Evolutionary conservation across 2,888 invertebrate genomes (phyloP), one percentile per base, ranked within the genome.

Genomic region (Argyra leucocephala): DNA sequence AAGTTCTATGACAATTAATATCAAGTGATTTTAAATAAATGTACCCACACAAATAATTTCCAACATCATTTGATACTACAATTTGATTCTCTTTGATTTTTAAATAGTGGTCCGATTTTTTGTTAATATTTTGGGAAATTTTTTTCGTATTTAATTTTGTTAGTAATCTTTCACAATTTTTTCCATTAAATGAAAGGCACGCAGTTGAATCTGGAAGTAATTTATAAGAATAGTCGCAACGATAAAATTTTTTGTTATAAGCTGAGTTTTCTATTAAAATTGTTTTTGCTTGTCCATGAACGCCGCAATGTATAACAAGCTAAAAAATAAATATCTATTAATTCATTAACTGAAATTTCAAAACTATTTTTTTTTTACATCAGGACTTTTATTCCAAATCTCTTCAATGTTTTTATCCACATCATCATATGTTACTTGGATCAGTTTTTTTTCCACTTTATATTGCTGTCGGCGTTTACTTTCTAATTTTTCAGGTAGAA

Each of bases 11-110:
- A 21, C 76, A 74, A 76, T 88, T 81, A 57, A 85, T 81, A 72
- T 83, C 83, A 63, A 92, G 77, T 0, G 91, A 91, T 66, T 85
- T 85, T 73, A 87, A 87, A 79, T 86, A 91, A 66, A 85, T 87
- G 74, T 87, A 92, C 73, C 91, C 91, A 75, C 92, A 92, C 6
- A 92, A 79, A 75, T 87, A 92, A 74, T 86, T 83, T 64, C 78
- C 78, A 2, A 78, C 76, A 66, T 79, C 74, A 36, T 73, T 72
- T 0, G 79, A 78, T 1, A 67, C 71, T 63, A 66, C 69, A 0
- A 72, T 71, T 22, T 18, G 18, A 2, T 23, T 23, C 18, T 24
- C 21, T 5, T 48, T 48, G 5, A 48, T 31, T 31, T 31, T 31
- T 31, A 12, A 31, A 31, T 10, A 9, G 18, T 22, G 6, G 3